Base-by-base conservation (phyloP, 2,797 vertebrate species). In the Oreonectes daqikongensis region DNA sequence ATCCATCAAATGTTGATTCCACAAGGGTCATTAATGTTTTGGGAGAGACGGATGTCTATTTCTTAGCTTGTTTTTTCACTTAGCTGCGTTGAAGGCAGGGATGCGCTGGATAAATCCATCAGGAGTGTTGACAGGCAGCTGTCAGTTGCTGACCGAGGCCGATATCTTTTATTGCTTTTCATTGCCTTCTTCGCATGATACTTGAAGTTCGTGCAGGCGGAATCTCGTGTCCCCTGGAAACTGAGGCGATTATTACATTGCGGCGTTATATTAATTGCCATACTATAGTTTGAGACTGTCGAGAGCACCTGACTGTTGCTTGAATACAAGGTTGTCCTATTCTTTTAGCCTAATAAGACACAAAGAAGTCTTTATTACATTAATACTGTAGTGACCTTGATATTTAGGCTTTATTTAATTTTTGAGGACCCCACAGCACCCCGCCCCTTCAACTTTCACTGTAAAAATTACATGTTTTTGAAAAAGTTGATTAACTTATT, bases 151-250 rank as follows among this genome's bases (percentile, higher is more conserved):
- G 87, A 85, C 87, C 83, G 76, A 82, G 86, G 84, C 90, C 83
- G 79, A 74, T 71, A 82, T 83, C 84, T 92, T 92, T 93, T 92
- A 93, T 91, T 90, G 84, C 91, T 89, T 90, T 92, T 93, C 90
- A 92, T 91, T 92, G 89, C 90, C 89, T 90, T 89, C 88, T 85
- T 84, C 83, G 60, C 83, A 87, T 83, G 48, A 20, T 72, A 86
- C 84, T 84, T 86, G 87, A 85, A 86, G 60, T 82, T 88, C 87
- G 85, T 85, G 86, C 81, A 81, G 83, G 38, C 71, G 83, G 83
- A 79, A 83, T 86, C 87, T 89, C 82, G 74, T 86, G 79, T 81
- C 84, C 84, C 79, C 79, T 81, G 82, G 78, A 88, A 86, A 85
- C 85, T 77, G 82, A 87, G 83, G 86, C 82, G 83, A 89, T 91